Base-by-base conservation (phyloP, 2,113 vertebrate genomes). In the Dunckerocampus dactyliophorus region DNA sequence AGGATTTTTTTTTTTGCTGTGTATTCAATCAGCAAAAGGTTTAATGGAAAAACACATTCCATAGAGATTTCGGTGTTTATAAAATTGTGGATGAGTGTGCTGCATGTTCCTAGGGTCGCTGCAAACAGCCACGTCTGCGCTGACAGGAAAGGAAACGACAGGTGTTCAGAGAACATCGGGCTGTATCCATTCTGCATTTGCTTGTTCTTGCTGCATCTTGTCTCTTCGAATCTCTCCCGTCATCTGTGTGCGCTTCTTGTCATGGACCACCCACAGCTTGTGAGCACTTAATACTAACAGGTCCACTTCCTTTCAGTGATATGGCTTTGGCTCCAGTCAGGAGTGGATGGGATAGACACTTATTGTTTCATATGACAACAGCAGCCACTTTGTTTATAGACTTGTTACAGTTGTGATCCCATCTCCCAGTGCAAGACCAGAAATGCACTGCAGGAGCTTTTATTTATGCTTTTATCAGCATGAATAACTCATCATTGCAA, bases 191-290 rank as follows among this genome's bases (percentile, higher is more conserved):
- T 61, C 63, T 77, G 62, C 77, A 46, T 77, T 75, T 81, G 53
- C 9, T 13, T 53, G 12, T 59, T 34, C 67, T 56, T 80, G 67
- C 54, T 63, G 49, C 62, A 20, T 70, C 61, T 72, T 59, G 20
- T 72, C 43, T 58, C 28, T 66, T 22, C 10, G 19, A 20, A 37
- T 67, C 24, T 16, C 46, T 43, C 24, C 53, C 37, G 63, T 34
- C 22, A 14, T 62, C n/a, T 47, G 46, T 42, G 42, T 60, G 10
- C 60, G 14, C 57, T n/a, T 59, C 8, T 72, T 28, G 72, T 31
- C 43, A 61, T 55, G 67, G 89, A 87, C 89, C 90, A 91, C 89
- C 89, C 88, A 90, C 77, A 80, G 42, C 2, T 59, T 77, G 81
- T 82, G 31, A 73, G 79, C 47, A 73, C 70, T 69, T 86, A 88